Conservation (phyloP, 2,888 invertebrate genomes). For the Arenicola marina region DNA sequence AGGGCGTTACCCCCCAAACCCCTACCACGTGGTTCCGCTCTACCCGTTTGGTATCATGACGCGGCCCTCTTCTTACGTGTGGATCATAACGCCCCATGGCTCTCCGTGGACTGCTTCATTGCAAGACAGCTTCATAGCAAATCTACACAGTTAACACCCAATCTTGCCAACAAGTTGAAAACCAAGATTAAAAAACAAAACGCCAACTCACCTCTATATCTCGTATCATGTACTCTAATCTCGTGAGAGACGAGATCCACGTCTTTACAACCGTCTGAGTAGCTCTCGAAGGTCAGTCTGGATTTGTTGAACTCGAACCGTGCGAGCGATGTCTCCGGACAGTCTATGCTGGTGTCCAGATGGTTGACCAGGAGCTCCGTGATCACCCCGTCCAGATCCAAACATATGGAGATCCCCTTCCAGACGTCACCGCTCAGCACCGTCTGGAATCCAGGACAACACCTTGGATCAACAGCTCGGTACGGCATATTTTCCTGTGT, state of each 20-base stretch:
- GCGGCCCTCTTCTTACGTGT: too few species aligned
- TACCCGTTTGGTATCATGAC: too few species aligned
- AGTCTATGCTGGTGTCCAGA: conserved; percentile 27
- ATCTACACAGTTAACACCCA: too few species aligned
- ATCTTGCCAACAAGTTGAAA: too few species aligned
- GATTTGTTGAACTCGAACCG: conserved; percentile 92
- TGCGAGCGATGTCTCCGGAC: conserved; percentile 67
- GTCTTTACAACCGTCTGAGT: conserved; percentile 87
- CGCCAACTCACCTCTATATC: conserved; percentile 64
- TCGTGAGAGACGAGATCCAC: conserved; percentile 91
- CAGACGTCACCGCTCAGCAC: conserved; percentile 68
- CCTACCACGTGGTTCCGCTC: too few species aligned
- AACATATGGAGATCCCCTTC: conserved; percentile 77
- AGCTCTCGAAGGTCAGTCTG: conserved; percentile 80
- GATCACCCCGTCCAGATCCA: conserved; percentile 85
- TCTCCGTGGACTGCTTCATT: too few species aligned
- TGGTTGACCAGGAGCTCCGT: conserved; percentile 67
- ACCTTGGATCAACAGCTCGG: too few species aligned
- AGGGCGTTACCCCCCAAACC: too few species aligned
- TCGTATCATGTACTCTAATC: conserved; percentile 79
- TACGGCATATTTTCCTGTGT: too few species aligned
- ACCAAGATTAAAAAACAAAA: too few species aligned
- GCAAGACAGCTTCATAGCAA: too few species aligned
- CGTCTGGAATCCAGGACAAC: conserved; percentile 43
- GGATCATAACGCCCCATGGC: too few species aligned